Evolutionary conservation across 2,888 invertebrate genomes (phyloP).

Genomic region (Pasiphila rectangulata): DNA sequence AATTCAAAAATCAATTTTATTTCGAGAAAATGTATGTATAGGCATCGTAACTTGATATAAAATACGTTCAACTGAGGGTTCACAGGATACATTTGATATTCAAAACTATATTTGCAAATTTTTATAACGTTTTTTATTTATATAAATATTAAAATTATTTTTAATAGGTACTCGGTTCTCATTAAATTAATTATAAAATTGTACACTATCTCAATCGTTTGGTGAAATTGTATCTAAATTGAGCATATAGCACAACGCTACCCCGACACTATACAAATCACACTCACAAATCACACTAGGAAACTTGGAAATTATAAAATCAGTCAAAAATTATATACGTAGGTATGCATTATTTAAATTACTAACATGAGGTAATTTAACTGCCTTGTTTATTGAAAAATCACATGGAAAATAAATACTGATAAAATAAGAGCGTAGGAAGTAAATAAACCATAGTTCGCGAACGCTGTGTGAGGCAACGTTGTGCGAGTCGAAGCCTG

Average conservation of each 20-base stretch:
- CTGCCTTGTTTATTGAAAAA: constrained; percentile 71
- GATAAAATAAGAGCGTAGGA: constrained; percentile 64
- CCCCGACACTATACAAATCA: constrained; percentile 65
- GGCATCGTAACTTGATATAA: constrained; percentile 50
- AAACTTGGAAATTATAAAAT: constrained; percentile 78
- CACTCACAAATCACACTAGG: constrained; percentile 71
- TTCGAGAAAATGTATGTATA: constrained; percentile 41
- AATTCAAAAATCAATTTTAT: constrained; percentile 51
- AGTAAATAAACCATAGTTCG: constrained; percentile 41
- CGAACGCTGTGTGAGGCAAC: constrained; percentile 69
- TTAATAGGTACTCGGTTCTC: constrained; percentile 79
- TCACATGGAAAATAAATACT: constrained; percentile 74
- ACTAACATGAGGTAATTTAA: constrained; percentile 74
- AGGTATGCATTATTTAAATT: constrained; percentile 64
- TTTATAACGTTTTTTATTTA: constrained; percentile 75
- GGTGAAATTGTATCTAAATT: constrained; percentile 80
- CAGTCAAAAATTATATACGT: constrained; percentile 67
- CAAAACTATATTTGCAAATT: constrained; percentile 49
- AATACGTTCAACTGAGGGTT: constrained; percentile 54
- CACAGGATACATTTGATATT: constrained; percentile 45
- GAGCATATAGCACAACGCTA: constrained; percentile 81
- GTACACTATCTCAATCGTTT: constrained; percentile 78
- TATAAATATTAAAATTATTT: constrained; percentile 81
- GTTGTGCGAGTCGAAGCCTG: constrained; percentile 63
- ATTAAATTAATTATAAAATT: constrained; percentile 79